These are phyloP conservation scores for Chrysochloris asiatica DNA, from an alignment of 2,113 vertebrate genomes.

Conservation along the genomic window DNA sequence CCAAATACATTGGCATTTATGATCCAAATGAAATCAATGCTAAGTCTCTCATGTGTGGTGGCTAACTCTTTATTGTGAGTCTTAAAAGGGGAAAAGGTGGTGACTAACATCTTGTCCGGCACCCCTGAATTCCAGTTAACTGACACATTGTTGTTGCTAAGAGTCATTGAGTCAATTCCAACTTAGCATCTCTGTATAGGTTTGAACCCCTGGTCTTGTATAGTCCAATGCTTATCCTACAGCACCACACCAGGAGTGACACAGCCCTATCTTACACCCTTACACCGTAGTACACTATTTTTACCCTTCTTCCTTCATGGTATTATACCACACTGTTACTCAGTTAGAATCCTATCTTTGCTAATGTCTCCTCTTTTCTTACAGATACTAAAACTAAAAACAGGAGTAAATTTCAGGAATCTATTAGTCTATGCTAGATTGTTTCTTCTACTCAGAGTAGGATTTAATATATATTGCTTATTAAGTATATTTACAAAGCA, in stretches of 20 bases:
- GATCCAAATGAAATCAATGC: background rate
- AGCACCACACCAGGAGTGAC: too few species aligned
- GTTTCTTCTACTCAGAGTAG: background rate
- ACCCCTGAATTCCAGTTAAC: background rate
- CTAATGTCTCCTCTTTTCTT: background rate
- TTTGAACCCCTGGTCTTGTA: too few species aligned
- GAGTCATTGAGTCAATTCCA: too few species aligned
- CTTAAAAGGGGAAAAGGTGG: background rate
- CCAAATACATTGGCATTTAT: background rate
- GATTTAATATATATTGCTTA: background rate
- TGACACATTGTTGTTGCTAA: too few species aligned
- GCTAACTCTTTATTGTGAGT: accelerated
- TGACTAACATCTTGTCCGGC: background rate
- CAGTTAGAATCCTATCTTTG: background rate
- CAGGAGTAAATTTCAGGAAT: background rate
- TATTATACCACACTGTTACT: too few species aligned
- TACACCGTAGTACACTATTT: background rate
- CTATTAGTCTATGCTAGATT: background rate
- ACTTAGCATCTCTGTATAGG: background rate
- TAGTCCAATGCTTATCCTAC: too few species aligned
- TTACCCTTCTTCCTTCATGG: background rate
- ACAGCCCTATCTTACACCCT: too few species aligned
- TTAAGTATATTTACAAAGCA: background rate
- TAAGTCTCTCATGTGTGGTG: background rate
- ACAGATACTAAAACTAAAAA: background rate